A percentile compares a stretch with the other conserved stretches of the same genome.
These are phyloP conservation scores for Sebastes nivosus DNA, from an alignment of 2,797 vertebrate genomes.

Conservation along the genomic window DNA sequence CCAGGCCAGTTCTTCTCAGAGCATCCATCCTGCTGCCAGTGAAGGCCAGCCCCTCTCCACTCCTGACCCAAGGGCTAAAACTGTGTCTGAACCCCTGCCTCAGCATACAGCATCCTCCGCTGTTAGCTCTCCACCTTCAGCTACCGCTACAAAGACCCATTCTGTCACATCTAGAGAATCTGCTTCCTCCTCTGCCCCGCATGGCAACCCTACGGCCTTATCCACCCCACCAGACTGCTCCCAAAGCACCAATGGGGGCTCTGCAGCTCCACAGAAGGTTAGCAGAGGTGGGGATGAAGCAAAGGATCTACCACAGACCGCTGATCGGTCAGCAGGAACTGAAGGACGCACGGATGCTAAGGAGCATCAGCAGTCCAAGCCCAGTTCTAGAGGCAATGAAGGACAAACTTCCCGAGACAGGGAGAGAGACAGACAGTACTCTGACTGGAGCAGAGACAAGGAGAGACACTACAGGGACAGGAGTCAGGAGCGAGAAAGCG, in stretches of 20 bases:
- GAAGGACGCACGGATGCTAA: conserved; percentile 68
- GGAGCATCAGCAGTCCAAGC: conserved; percentile 61
- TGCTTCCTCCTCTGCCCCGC: conserved; percentile 27
- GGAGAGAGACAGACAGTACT: conserved; percentile 71
- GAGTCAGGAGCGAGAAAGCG: conserved; percentile 76
- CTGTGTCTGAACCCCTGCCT: conserved; percentile 46
- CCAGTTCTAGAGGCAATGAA: conserved; percentile 60
- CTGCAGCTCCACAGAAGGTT: conserved; percentile 29
- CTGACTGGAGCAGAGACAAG: conserved; percentile 62
- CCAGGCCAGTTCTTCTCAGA: conserved; percentile 48
- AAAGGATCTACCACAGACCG: conserved; percentile 25
- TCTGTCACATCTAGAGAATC: conserved; percentile 28
- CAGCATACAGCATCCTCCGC: conserved; percentile 27
- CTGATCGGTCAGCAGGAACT: conserved; percentile 57
- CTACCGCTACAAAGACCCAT: conserved; percentile 33
- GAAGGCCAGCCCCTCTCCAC: conserved; percentile 50
- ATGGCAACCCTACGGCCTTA: conserved; percentile 42
- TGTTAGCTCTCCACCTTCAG: conserved; percentile 36
- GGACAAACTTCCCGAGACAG: conserved; percentile 60
- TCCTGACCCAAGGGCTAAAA: conserved; percentile 64
- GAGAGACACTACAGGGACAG: conserved; percentile 72
- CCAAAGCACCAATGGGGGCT: conserved; percentile 13
- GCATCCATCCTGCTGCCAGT: conserved; percentile 27
- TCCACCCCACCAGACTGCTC: conserved; percentile 19
- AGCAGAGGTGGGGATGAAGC: conserved; percentile 46